phyloP scores from a whole-genome alignment of 2,888 invertebrate genomes.

The Ophion obscuratus region DNA sequence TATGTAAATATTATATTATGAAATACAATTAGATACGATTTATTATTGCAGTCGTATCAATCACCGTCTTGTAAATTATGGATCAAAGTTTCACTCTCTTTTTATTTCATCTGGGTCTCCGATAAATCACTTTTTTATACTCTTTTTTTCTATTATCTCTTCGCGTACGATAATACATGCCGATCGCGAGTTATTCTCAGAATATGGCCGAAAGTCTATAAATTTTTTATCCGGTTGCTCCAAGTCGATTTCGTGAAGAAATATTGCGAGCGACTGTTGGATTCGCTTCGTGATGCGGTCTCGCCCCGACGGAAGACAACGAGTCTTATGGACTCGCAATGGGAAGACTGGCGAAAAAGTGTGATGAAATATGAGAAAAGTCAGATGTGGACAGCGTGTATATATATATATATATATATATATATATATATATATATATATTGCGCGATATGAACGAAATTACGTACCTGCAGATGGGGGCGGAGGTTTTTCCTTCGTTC shows the following conservation, averaged over 20 bases:
- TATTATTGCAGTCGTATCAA: neutral
- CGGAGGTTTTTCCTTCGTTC: conserved; percentile 39
- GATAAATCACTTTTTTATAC: neutral
- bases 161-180: conserved; percentile 3
- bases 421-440: conserved; percentile 38
- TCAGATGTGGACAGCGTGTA: conserved; percentile 37
- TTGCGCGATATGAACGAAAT: conserved; percentile 54
- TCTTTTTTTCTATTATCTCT: neutral
- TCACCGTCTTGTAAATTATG: neutral
- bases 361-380: conserved; percentile 51
- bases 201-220: conserved; percentile 33
- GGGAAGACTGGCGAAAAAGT: conserved; percentile 13
- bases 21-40: no score
- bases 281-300: conserved; percentile 53
- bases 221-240: conserved; percentile 46
- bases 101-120: neutral
- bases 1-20: no score
- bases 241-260: conserved; percentile 43
- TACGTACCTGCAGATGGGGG: conserved; percentile 51
- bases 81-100: neutral
- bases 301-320: conserved; percentile 63
- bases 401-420: conserved; percentile 41
- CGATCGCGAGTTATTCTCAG: conserved; percentile 2
- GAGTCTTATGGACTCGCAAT: conserved; percentile 24
- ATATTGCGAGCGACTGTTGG: conserved; percentile 10